Base-by-base conservation (phyloP, 2,888 invertebrate genomes). In the Melanotus villosus region DNA sequence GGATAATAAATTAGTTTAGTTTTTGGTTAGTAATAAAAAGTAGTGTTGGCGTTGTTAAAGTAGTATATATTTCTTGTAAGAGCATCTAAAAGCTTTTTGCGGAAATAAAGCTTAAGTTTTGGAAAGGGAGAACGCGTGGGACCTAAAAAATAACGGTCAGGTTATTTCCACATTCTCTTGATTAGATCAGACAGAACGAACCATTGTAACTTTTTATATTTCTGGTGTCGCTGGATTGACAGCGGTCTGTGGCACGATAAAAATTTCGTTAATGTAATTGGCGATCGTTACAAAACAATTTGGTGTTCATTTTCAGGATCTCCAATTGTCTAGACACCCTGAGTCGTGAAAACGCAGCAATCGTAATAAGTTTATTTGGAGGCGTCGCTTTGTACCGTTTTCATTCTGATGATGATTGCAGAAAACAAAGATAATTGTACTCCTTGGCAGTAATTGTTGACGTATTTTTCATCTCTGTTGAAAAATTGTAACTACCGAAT, bases 191-290 rank as follows among this genome's bases (percentile, higher is more conserved):
- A 18, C 43, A 43, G 43, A 19, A n/a, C n/a, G n/a, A 7, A 43
- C 18, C 43, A 18, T 19, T 43, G 43, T 43, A 56, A 65, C 41
- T 57, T 57, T 65, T 58, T 57, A 30, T 45, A 41, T 47, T 23
- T 21, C 21, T 21, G 12, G 41, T 19, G 26, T 65, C 58, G 16
- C 47, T 43, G 19, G 36, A 58, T 65, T 47, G 50, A 58, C 58
- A 65, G 50, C 34, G 56, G 50, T 38, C 23, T 52, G 50, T 36
- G 38, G n/a, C 26, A 65, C 58, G 26, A 65, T 58, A 65, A 50
- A 58, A 65, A 65, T 65, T 50, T 66, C 54, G 41, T 60, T 66
- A 66, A 60, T 47, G 66, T 66, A 60, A 65, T 54, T 60, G 66
- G 60, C 18, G 50, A 60, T 66, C 60, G 59, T 66, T 65, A 43